Percentiles rank a stretch among this genome's conserved stretches.
phyloP scores from a whole-genome alignment of 2,888 invertebrate genomes.

The Megastigmus dorsalis region DNA sequence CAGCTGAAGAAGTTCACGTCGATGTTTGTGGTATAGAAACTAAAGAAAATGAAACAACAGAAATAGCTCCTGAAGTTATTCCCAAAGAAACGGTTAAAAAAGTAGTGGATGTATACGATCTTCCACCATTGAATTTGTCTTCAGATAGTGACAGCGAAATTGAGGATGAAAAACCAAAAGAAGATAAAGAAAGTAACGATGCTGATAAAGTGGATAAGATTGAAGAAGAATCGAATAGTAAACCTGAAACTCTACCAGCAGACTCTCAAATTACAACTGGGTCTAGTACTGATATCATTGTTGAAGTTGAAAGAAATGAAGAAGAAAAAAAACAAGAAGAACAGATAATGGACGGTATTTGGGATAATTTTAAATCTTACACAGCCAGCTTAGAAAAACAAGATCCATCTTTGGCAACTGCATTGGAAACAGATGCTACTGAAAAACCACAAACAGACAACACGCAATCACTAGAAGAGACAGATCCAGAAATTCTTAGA shows the following conservation, averaged over 20 bases:
- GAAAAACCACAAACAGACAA: constrained; percentile 5
- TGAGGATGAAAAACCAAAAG: constrained; percentile 71
- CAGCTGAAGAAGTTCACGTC: constrained; percentile 31
- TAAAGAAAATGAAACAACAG: constrained; percentile 38
- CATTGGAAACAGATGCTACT: constrained; percentile 1
- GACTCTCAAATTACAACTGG: constrained; percentile 8
- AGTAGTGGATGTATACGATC: constrained; percentile 81
- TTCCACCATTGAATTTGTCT: constrained; percentile 86
- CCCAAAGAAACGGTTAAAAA: constrained; percentile 71
- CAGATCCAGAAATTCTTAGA: constrained; percentile 62
- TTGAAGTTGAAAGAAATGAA: constrained; percentile 67
- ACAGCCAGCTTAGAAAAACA: constrained; percentile 81
- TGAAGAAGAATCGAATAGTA: constrained; percentile 60
- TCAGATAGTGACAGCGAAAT: constrained; percentile 89
- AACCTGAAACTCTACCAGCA: constrained; percentile 34
- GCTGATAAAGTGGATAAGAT: constrained; percentile 20
- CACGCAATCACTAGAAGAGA: constrained; percentile 46
- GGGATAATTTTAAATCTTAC: constrained; percentile 86
- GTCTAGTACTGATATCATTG: constrained; percentile 54
- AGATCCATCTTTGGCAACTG: constrained; percentile 54
- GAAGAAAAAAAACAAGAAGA: constrained; percentile 77
- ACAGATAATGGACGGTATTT: constrained; percentile 82
- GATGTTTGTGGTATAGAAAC: constrained; percentile 48
- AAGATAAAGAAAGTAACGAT: constrained; percentile 61
- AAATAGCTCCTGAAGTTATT: constrained; percentile 56